phyloP scores from a whole-genome alignment of 2,113 vertebrate species.

The Naja naja region DNA sequence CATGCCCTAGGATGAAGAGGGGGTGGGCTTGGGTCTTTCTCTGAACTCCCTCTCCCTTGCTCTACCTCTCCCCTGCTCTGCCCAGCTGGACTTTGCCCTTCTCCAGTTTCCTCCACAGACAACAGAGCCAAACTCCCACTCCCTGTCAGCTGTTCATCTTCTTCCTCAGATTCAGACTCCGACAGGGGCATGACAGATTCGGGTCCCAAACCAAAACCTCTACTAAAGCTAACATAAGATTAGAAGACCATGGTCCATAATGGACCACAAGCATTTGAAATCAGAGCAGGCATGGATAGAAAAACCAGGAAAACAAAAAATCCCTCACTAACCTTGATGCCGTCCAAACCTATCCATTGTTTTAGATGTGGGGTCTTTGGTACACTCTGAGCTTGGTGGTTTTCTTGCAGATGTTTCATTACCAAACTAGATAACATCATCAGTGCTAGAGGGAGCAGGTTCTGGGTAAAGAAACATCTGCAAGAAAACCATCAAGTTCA shows the following conservation, averaged over 20 bases:
- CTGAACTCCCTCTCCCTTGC: too few species aligned
- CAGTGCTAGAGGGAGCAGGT: not conserved
- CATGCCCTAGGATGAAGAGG: too few species aligned
- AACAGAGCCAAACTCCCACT: too few species aligned
- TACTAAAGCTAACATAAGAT: not conserved
- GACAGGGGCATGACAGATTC: not conserved
- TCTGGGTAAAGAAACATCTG: not conserved
- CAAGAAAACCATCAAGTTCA: not conserved
- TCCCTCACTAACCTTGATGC: not conserved
- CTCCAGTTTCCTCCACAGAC: too few species aligned
- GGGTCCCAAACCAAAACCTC: not conserved
- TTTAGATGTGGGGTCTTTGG: not conserved
- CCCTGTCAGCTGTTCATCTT: too few species aligned
- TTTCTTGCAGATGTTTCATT: not conserved
- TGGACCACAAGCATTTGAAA: not conserved
- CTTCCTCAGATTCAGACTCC: too few species aligned
- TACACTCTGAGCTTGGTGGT: not conserved
- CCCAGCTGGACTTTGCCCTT: too few species aligned
- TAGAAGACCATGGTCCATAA: not conserved
- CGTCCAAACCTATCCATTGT: not conserved
- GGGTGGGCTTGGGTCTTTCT: too few species aligned
- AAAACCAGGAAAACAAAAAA: not conserved
- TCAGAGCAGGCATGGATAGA: not conserved
- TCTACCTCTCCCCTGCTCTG: too few species aligned
- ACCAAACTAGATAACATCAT: not conserved